phyloP scores from a whole-genome alignment of 2,113 vertebrate species.

The Mesitornis unicolor region DNA sequence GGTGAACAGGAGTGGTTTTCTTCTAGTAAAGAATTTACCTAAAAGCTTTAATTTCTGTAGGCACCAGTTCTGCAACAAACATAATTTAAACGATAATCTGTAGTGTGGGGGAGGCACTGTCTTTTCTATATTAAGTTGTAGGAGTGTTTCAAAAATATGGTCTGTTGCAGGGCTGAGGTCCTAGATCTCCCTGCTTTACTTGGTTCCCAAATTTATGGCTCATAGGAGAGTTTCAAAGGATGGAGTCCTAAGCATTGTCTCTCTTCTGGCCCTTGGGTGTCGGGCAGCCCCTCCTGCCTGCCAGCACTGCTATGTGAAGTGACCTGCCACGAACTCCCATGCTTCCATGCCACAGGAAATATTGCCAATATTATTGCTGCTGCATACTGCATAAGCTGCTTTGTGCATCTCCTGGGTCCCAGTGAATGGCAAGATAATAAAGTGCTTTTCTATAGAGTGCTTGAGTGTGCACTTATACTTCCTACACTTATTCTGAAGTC shows the following conservation, averaged over 20 bases:
- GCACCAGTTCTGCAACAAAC: neutral
- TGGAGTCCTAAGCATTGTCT: neutral
- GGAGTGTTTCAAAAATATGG: neutral
- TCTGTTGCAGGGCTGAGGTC: neutral
- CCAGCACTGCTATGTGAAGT: accelerated
- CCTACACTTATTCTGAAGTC: neutral
- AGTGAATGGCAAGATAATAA: neutral
- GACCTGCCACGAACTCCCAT: neutral
- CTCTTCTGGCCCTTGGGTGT: neutral
- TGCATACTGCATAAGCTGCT: neutral
- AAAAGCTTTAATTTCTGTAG: neutral
- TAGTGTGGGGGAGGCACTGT: accelerated
- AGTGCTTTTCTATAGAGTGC: neutral
- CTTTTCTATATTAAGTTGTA: neutral
- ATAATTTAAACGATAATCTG: neutral
- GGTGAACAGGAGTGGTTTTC: neutral
- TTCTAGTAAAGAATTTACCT: neutral
- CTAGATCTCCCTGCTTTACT: neutral
- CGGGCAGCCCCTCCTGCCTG: accelerated
- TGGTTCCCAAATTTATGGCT: neutral
- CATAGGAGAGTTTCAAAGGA: neutral
- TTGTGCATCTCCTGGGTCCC: neutral
- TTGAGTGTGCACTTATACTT: neutral
- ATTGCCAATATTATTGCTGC: neutral
- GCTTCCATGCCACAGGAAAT: neutral